Percentiles rank a stretch among this genome's conserved stretches.
Evolutionary conservation across 2,888 invertebrate species (phyloP).

Genomic region (Trichopoda pennipes): DNA sequence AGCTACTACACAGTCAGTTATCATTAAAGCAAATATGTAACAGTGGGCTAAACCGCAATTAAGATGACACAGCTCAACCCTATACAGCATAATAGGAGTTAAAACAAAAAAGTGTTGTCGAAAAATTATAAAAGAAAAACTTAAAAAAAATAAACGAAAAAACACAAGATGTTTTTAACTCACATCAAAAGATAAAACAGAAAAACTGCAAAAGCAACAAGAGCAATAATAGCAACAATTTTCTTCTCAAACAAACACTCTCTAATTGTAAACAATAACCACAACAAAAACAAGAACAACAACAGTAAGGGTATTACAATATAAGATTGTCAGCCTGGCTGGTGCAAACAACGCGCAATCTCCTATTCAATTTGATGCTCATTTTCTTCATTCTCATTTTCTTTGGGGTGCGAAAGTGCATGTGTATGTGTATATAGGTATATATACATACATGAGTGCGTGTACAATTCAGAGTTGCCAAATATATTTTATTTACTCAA

Average conservation of each 20-base stretch:
- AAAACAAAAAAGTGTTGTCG: slow-evolving; percentile 28
- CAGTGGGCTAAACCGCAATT: slow-evolving; percentile 51
- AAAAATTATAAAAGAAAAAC: slow-evolving; percentile 14
- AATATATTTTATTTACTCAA: no score
- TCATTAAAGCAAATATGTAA: not conserved
- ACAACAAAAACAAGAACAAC: slow-evolving; percentile 9
- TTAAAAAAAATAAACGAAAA: not conserved
- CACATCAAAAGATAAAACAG: slow-evolving; percentile 13
- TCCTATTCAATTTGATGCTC: slow-evolving; percentile 49
- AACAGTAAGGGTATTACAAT: not conserved
- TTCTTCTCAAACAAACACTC: slow-evolving; percentile 40
- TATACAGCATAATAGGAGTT: not conserved
- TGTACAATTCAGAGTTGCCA: no score
- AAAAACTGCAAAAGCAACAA: not conserved
- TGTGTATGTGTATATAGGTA: not conserved
- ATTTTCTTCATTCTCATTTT: slow-evolving; percentile 47
- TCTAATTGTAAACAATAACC: slow-evolving; percentile 21
- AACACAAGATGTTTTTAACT: slow-evolving; percentile 25
- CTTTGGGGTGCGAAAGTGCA: not conserved
- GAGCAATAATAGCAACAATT: slow-evolving; percentile 45
- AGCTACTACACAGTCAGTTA: not conserved
- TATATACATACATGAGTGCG: no score
- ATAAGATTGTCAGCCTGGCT: slow-evolving; percentile 5
- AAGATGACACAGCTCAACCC: slow-evolving; percentile 19
- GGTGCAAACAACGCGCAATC: slow-evolving; percentile 62